phyloP scores from a whole-genome alignment of 1,140 invertebrate species.

The Panagrolaimus sp. region DNA sequence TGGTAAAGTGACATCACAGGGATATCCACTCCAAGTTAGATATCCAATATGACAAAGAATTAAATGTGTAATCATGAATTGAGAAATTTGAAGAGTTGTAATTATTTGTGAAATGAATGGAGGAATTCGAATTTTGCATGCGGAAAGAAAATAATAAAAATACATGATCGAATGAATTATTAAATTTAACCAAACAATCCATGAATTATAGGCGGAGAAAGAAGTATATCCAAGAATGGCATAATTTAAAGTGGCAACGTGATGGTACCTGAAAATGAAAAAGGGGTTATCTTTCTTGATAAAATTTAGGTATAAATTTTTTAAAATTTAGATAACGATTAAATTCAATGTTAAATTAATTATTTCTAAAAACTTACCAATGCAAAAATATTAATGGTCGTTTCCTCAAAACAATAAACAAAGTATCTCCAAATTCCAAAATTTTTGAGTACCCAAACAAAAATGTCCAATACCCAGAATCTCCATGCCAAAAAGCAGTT shows the following conservation, averaged over 20 bases:
- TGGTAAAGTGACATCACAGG: conserved; percentile 65
- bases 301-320: too few species aligned
- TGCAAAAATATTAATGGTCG: conserved; percentile 56
- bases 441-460: conserved; percentile 54
- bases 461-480: conserved; percentile 70
- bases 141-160: conserved; percentile 84
- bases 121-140: conserved; percentile 79
- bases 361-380: too few species aligned
- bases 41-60: conserved; percentile 78
- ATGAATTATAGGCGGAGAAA: conserved; percentile 87
- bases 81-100: conserved; percentile 81
- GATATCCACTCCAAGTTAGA: conserved; percentile 57
- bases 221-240: conserved; percentile 90
- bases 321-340: too few species aligned
- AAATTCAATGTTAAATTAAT: too few species aligned
- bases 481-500: conserved; percentile 76
- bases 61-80: conserved; percentile 87
- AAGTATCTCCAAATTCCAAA: conserved; percentile 58
- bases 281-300: too few species aligned
- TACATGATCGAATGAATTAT: conserved; percentile 91
- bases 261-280: conserved; percentile 64
- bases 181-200: conserved; percentile 98
- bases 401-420: conserved; percentile 55
- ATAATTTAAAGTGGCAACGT: conserved; percentile 75
- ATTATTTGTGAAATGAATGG: conserved; percentile 79